phyloP scores from a whole-genome alignment of 1,140 invertebrate genomes.

The Conopomorpha cramerella region DNA sequence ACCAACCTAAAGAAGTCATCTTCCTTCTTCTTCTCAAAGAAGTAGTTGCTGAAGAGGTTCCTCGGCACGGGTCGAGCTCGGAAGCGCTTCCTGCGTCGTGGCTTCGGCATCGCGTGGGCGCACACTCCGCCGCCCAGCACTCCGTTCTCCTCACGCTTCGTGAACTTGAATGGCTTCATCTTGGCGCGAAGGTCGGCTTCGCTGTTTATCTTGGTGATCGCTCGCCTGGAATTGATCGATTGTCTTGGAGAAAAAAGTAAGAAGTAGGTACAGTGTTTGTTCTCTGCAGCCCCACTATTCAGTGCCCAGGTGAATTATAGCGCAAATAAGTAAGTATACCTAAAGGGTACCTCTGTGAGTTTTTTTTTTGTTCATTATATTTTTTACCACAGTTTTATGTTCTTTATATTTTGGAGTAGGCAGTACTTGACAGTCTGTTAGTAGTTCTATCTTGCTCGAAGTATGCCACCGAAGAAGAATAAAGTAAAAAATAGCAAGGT shows the following conservation, averaged over 20 bases:
- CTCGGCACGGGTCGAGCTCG: slow-evolving; percentile 70
- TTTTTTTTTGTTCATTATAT: background rate
- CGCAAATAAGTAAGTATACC: background rate
- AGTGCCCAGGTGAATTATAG: background rate
- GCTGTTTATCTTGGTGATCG: slow-evolving; percentile 60
- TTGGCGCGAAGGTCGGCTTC: slow-evolving; percentile 60
- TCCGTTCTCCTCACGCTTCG: slow-evolving; percentile 60
- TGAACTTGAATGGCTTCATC: slow-evolving; percentile 70
- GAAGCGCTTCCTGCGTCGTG: slow-evolving; percentile 59
- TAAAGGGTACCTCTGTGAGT: no score
- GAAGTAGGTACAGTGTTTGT: no score
- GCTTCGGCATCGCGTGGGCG: slow-evolving; percentile 44
- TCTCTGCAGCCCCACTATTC: background rate
- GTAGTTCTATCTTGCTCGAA: no score
- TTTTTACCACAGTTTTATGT: background rate
- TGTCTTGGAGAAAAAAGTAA: no score
- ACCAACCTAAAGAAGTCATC: slow-evolving; percentile 71
- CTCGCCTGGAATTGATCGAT: slow-evolving; percentile 58
- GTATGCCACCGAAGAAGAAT: no score
- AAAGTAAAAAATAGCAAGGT: no score
- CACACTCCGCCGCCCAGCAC: slow-evolving; percentile 44
- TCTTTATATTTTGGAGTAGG: no score
- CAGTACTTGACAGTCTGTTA: no score
- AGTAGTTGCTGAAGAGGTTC: slow-evolving; percentile 70
- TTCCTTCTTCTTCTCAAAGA: slow-evolving; percentile 72